Base-by-base conservation (phyloP, 2,797 vertebrate genomes). In the Characodon lateralis region DNA sequence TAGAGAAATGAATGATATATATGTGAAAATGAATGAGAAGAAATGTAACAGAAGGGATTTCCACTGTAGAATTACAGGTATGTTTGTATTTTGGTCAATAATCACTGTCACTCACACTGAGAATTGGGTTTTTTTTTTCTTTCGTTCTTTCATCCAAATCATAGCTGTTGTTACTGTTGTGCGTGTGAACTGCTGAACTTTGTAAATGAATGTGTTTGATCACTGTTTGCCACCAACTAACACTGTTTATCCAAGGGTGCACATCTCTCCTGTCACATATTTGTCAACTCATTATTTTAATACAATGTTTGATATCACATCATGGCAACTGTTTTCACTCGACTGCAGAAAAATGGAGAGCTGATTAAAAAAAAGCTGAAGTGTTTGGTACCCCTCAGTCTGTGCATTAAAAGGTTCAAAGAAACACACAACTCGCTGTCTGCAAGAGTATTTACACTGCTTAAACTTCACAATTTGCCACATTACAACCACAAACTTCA, bases 101-200 rank as follows among this genome's bases (percentile, higher is more conserved):
- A 84, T 86, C 87, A 82, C 75, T 87, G 74, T 88, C 77, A 86
- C 85, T 85, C 79, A 91, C 80, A 92, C 84, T 84, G 65, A 87
- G 81, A 90, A 92, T 93, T 93, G 92, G 83, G 80, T 85, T 89
- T 88, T 77, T 87, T 85, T 90, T 84, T 78, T 87, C 85, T 77
- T 84, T 82, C 89, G 77, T 83, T 82, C 85, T 91, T 87, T 90
- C 83, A 92, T 85, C 81, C 89, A 88, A 92, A 89, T 79, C 87
- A 79, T 86, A 18, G 79, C 81, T 58, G 58, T 83, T 77, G 66
- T 87, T 76, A 66, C 58, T 66, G 65, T 20, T 74, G 76, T 78
- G 74, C 50, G 72, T 65, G 77, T 80, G 82, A 80, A 77, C 70
- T 77, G 72, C 76, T 83, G 85, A 86, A 73, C 79, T 79, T 81